phyloP scores from a whole-genome alignment of 2,797 vertebrate genomes.

The Lagocephalus sceleratus region DNA sequence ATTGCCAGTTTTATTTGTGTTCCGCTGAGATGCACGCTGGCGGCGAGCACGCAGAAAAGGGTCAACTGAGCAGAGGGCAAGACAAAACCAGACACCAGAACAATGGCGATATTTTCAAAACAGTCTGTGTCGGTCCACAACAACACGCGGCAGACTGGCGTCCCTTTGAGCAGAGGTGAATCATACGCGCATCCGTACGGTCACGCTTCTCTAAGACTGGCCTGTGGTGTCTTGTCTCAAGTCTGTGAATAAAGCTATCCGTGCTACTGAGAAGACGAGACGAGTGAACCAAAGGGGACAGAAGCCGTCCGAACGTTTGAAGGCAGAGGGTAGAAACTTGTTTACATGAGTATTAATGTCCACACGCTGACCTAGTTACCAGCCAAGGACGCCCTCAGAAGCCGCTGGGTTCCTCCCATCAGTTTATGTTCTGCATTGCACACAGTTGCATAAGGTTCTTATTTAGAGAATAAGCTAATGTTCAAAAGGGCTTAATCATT shows the following conservation, averaged over 20 bases:
- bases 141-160: conserved; percentile 39
- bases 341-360: conserved; percentile 40
- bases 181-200: conserved; percentile 40
- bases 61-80: conserved; percentile 32
- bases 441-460: too few relatives aligned
- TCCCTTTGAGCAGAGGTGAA: conserved; percentile 35
- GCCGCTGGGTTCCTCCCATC: conserved; percentile 38
- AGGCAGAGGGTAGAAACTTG: conserved; percentile 51
- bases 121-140: conserved; percentile 49
- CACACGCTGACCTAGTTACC: conserved; percentile 51
- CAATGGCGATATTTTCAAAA: conserved; percentile 64
- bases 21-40: conserved; percentile 25
- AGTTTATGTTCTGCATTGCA: conserved; percentile 7
- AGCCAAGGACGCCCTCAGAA: conserved; percentile 35
- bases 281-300: conserved; percentile 75
- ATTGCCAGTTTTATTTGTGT: conserved; percentile 8
- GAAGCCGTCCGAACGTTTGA: conserved; percentile 54
- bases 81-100: conserved; percentile 57
- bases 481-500: conserved; percentile 1
- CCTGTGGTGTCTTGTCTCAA: too few relatives aligned
- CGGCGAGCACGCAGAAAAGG: conserved; percentile 18
- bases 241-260: conserved; percentile 64
- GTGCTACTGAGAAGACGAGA: conserved; percentile 67
- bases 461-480: too few relatives aligned
- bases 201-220: conserved; percentile 31